Conservation (phyloP, 2,888 invertebrate species). For the Macrosoma leucophasiata region DNA sequence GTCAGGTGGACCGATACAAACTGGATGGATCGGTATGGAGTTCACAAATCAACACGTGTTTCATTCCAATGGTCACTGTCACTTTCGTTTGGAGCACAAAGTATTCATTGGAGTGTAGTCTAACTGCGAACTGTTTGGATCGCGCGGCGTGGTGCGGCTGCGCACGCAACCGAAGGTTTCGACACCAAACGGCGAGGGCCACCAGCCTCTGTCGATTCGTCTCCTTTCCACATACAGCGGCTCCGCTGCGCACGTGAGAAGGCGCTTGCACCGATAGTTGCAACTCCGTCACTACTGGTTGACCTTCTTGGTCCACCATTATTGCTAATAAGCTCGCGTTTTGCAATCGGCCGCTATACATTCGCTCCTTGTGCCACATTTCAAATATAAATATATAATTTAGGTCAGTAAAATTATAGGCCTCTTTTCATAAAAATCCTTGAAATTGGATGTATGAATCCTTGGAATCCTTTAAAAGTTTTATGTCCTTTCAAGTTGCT, state of each 20-base stretch:
- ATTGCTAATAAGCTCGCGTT: conserved; percentile 64
- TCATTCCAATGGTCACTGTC: conserved; percentile 51
- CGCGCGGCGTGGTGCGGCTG: conserved; percentile 36
- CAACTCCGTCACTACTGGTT: conserved; percentile 47
- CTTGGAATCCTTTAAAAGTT: no score
- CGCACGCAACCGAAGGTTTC: conserved; percentile 63
- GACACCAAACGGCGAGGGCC: conserved; percentile 53
- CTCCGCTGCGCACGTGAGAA: conserved; percentile 32
- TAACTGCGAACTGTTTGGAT: conserved; percentile 44
- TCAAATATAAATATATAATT: conserved; percentile 22
- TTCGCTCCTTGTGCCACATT: conserved; percentile 51
- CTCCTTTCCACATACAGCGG: conserved; percentile 41
- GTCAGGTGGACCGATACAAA: no score
- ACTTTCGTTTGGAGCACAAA: conserved; percentile 51
- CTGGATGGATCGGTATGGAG: conserved; percentile 34
- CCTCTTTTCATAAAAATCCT: no score
- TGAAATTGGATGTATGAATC: no score
- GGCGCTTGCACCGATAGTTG: conserved; percentile 33
- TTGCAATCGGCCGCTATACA: conserved; percentile 53
- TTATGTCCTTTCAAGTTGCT: no score
- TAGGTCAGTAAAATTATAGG: no score
- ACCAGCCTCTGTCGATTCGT: conserved; percentile 32
- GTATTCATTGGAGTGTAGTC: conserved; percentile 42
- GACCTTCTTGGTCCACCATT: conserved; percentile 65
- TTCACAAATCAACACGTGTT: conserved; percentile 37